phyloP scores from a whole-genome alignment of 23 tunicate genomes.

The Phallusia fumigata region DNA sequence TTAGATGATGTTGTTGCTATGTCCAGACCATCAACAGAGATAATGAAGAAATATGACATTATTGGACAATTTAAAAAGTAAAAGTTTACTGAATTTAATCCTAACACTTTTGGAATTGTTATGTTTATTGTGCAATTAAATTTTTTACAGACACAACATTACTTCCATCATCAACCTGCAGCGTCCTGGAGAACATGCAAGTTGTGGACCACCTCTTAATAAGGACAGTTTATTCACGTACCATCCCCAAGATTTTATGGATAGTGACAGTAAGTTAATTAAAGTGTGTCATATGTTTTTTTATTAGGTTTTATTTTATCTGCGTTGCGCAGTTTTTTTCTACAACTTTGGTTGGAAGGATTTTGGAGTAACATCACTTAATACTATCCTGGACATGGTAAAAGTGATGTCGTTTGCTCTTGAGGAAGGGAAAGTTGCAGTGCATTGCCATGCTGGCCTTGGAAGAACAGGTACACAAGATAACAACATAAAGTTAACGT shows the following conservation, averaged over 20 bases:
- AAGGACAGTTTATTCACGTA: slow-evolving; percentile 88
- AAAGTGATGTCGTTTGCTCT: slow-evolving; percentile 97
- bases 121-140: not conserved
- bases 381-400: slow-evolving; percentile 90
- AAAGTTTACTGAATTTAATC: not conserved
- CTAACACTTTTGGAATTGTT: not conserved
- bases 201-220: slow-evolving; percentile 91
- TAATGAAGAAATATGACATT: slow-evolving; percentile 66
- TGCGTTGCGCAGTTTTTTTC: slow-evolving; percentile 69
- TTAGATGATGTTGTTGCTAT: slow-evolving; percentile 87
- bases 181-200: slow-evolving; percentile 97
- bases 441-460: slow-evolving; percentile 98
- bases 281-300: not conserved
- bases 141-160: slow-evolving; percentile 59
- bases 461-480: slow-evolving; percentile 81
- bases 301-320: not conserved
- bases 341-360: slow-evolving; percentile 97
- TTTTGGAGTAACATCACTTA: slow-evolving; percentile 81
- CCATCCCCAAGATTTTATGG: slow-evolving; percentile 88
- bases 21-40: slow-evolving; percentile 91
- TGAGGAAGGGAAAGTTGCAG: slow-evolving; percentile 92
- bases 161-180: slow-evolving; percentile 89
- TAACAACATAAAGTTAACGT: no score
- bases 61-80: slow-evolving; percentile 92
- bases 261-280: slow-evolving; percentile 69